Conservation (phyloP, 2,113 vertebrate species). For the Pachycephala philippinensis region DNA sequence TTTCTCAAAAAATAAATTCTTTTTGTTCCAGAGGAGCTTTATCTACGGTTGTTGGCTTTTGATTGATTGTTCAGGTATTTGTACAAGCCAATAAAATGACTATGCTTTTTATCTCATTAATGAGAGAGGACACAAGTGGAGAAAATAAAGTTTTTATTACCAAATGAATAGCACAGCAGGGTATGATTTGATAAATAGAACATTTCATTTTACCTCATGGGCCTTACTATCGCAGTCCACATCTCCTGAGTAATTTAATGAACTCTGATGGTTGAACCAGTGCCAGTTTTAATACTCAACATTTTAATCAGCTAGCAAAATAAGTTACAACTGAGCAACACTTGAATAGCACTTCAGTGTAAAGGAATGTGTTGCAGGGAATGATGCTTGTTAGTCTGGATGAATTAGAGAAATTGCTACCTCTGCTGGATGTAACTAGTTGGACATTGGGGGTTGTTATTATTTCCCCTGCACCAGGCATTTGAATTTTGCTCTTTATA, state of each 20-base stretch:
- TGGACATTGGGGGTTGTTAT: background rate
- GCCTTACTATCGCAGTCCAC: slow-evolving; percentile 18
- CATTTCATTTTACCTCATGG: slow-evolving; percentile 52
- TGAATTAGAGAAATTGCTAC: background rate
- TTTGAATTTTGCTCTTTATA: background rate
- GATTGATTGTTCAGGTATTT: slow-evolving; percentile 40
- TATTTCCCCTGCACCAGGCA: background rate
- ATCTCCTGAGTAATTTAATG: slow-evolving; percentile 52
- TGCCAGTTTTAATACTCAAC: slow-evolving; percentile 51
- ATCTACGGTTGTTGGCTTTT: background rate
- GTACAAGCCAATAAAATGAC: slow-evolving; percentile 21
- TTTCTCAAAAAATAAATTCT: background rate
- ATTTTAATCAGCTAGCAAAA: slow-evolving; percentile 51
- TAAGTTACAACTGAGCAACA: slow-evolving; percentile 36
- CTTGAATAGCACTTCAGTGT: slow-evolving; percentile 6
- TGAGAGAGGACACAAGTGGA: slow-evolving; percentile 38
- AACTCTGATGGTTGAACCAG: slow-evolving; percentile 35
- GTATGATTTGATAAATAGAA: slow-evolving; percentile 61
- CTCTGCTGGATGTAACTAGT: background rate
- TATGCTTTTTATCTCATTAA: slow-evolving; percentile 59
- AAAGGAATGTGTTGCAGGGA: background rate
- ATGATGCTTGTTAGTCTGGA: background rate
- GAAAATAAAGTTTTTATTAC: slow-evolving; percentile 66
- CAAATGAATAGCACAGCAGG: slow-evolving; percentile 62
- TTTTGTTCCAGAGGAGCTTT: background rate